A percentile compares a stretch with the other conserved stretches of the same genome.
Conservation (phyloP, 2,797 vertebrate genomes). For the Poeciliopsis gracilis region DNA sequence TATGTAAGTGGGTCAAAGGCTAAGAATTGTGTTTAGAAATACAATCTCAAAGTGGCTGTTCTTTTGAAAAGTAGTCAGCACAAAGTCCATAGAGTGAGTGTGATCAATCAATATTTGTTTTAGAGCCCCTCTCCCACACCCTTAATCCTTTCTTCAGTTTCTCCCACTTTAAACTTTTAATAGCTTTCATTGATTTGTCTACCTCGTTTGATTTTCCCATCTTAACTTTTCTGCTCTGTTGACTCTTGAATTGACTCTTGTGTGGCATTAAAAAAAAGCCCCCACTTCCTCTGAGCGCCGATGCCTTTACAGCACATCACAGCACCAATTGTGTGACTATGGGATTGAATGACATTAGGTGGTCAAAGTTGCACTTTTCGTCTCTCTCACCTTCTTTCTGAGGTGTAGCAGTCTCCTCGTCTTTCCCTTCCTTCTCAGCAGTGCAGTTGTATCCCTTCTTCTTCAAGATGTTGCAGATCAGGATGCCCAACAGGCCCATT, state of each 20-base stretch:
- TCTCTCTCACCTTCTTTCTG: constrained; percentile 85
- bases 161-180: neutral
- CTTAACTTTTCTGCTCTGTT: neutral
- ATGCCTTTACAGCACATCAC: constrained; percentile 4
- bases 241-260: neutral
- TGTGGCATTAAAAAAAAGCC: neutral
- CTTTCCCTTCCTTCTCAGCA: constrained; percentile 84
- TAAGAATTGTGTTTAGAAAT: constrained; percentile 4
- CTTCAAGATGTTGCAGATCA: constrained; percentile 95
- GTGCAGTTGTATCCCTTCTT: constrained; percentile 93
- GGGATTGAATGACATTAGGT: constrained; percentile 28
- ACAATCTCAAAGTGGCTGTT: neutral
- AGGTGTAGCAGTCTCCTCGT: constrained; percentile 74
- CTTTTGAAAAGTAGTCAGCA: constrained; percentile 8
- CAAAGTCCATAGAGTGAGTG: constrained; percentile 23
- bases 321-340: constrained; percentile 21
- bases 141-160: neutral
- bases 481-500: constrained; percentile 93
- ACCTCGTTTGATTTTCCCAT: neutral
- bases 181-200: neutral
- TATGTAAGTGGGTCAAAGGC: neutral
- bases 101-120: constrained; percentile 29
- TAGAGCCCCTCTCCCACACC: neutral
- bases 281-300: neutral
- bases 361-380: neutral